phyloP scores from a whole-genome alignment of 1,140 invertebrate species.

The Sminthurinus signatus region DNA sequence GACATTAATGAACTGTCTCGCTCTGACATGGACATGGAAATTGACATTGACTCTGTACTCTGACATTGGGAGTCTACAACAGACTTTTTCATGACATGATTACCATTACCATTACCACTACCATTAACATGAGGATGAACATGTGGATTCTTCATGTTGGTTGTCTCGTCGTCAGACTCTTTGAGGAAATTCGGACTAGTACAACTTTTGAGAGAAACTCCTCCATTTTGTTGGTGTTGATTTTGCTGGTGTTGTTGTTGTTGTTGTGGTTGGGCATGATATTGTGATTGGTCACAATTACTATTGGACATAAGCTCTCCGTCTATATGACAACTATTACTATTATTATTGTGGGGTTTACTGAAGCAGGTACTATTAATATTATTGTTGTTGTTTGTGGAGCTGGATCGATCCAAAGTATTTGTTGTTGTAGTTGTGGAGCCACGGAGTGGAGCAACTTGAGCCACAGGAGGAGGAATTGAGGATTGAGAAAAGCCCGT shows the following conservation, averaged over 20 bases:
- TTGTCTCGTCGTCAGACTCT: neutral
- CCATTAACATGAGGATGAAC: too few species aligned
- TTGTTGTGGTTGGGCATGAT: too few species aligned
- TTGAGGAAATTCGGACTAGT: conserved; percentile 8
- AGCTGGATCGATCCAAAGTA: neutral
- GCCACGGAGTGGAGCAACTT: conserved; percentile 38
- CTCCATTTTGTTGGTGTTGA: too few species aligned
- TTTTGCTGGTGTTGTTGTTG: too few species aligned
- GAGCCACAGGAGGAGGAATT: conserved; percentile 37
- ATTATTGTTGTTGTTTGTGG: neutral
- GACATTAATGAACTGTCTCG: too few species aligned
- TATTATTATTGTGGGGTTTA: neutral
- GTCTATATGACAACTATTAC: too few species aligned
- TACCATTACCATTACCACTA: neutral
- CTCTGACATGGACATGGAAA: too few species aligned
- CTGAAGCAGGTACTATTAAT: neutral
- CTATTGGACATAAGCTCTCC: too few species aligned
- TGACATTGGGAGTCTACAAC: neutral
- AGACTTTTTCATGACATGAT: conserved; percentile 3
- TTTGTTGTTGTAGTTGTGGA: neutral
- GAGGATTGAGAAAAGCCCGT: conserved; percentile 34
- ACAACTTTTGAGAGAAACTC: too few species aligned
- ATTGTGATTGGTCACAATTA: too few species aligned
- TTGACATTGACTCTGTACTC: neutral
- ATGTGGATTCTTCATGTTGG: too few species aligned